A percentile compares a stretch with the other conserved stretches of the same genome.
phyloP scores from a whole-genome alignment of 2,797 vertebrate genomes.

The Syndactyla subalaris region DNA sequence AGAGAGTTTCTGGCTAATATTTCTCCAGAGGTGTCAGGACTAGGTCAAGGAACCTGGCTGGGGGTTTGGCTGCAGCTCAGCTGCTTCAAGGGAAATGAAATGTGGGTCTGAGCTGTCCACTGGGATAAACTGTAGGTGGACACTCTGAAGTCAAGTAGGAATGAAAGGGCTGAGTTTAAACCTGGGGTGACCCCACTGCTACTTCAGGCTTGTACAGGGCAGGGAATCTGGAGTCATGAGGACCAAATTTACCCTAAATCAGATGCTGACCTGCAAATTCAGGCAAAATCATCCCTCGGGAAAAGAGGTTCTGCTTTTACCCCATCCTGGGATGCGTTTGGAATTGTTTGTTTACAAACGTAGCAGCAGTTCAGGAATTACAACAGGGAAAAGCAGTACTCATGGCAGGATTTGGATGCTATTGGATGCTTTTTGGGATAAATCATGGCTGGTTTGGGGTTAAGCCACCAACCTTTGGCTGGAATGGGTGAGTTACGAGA shows the following conservation, averaged over 20 bases:
- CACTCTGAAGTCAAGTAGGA: neutral
- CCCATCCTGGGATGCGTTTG: fast-evolving
- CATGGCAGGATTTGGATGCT: fast-evolving
- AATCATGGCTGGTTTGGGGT: neutral
- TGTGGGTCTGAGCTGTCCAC: neutral
- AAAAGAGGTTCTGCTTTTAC: neutral
- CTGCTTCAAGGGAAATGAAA: neutral
- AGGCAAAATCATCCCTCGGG: neutral
- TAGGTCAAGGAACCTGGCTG: conserved; percentile 36
- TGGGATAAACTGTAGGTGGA: neutral
- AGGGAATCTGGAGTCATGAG: neutral
- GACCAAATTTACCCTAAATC: neutral
- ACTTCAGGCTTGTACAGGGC: neutral
- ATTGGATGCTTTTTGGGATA: neutral
- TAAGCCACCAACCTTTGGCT: neutral
- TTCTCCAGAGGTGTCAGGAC: conserved; percentile 17
- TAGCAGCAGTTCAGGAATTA: neutral
- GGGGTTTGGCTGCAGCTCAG: neutral
- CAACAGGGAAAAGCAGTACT: neutral
- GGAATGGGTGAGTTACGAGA: neutral
- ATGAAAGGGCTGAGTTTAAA: neutral
- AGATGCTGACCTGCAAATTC: neutral
- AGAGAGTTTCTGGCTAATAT: neutral
- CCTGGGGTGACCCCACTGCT: neutral
- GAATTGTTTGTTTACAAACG: neutral